Percentiles rank a stretch among this genome's conserved stretches.
Evolutionary conservation across 2,797 vertebrate genomes (phyloP).

Genomic region (Tapera naevia): DNA sequence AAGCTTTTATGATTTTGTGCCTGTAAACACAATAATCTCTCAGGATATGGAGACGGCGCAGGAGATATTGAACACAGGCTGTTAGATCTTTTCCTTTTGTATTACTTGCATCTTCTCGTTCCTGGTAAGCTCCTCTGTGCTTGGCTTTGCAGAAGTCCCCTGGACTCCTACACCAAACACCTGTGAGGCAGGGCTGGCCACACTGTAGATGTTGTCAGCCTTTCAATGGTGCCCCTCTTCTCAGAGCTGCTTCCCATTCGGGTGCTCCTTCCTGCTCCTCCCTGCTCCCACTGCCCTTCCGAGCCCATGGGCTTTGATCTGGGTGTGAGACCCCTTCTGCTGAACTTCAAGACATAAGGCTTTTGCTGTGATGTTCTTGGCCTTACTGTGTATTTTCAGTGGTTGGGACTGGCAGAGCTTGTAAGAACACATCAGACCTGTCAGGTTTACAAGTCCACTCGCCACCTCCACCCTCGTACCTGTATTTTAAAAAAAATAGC

Average conservation of each 20-base stretch:
- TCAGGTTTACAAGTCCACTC: constrained; percentile 35
- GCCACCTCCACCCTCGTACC: constrained; percentile 11
- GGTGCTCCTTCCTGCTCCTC: neutral
- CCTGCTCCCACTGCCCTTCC: neutral
- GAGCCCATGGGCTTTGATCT: neutral
- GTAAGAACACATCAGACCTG: constrained; percentile 40
- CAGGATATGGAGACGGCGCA: neutral
- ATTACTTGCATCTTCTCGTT: neutral
- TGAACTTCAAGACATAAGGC: neutral
- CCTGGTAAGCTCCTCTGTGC: neutral
- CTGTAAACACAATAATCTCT: neutral
- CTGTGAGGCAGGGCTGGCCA: neutral
- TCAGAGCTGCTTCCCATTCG: neutral
- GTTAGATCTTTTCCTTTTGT: neutral
- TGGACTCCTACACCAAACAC: neutral
- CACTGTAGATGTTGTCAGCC: neutral
- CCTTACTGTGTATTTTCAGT: constrained; percentile 7
- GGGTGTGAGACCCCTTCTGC: neutral
- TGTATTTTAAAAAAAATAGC: constrained; percentile 60
- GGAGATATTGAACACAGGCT: neutral
- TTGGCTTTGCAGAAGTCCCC: neutral
- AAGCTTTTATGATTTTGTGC: constrained; percentile 19
- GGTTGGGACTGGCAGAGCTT: constrained; percentile 33
- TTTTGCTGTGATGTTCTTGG: constrained; percentile 2
- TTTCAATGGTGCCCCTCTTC: neutral